phyloP scores from a whole-genome alignment of 2,113 vertebrate species.

The Myotis davidii region DNA sequence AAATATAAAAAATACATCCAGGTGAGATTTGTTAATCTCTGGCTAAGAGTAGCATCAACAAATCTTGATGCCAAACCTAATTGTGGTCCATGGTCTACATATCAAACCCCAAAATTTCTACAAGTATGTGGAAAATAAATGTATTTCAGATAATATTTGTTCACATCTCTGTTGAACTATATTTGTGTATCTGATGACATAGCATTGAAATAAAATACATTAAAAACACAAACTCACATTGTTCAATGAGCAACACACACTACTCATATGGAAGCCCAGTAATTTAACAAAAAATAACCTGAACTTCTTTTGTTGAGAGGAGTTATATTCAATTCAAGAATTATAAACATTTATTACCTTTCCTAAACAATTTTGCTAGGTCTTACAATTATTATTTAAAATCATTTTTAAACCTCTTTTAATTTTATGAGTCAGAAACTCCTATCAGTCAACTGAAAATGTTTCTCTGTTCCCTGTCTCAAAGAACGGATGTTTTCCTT shows the following conservation, averaged over 20 bases:
- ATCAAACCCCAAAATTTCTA: background rate
- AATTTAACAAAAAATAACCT: background rate
- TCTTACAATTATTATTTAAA: background rate
- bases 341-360: slow-evolving; percentile 24
- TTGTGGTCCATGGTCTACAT: background rate
- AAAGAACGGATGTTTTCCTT: background rate
- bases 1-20: background rate
- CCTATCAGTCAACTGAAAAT: background rate
- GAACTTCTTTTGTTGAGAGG: background rate
- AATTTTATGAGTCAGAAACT: background rate
- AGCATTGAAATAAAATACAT: slow-evolving; percentile 4
- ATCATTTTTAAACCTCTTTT: slow-evolving; percentile 17
- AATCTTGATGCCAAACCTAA: slow-evolving; percentile 46
- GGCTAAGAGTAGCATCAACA: background rate
- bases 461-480: background rate
- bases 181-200: background rate
- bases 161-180: background rate
- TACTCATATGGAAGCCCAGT: background rate
- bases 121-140: background rate
- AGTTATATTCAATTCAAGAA: slow-evolving; percentile 4
- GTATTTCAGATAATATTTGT: slow-evolving; percentile 12
- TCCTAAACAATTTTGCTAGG: slow-evolving; percentile 9
- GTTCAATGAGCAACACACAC: background rate
- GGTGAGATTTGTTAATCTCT: slow-evolving; percentile 4
- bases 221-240: background rate